These are phyloP conservation scores for Papilio polyxenes DNA, from an alignment of 1,140 invertebrate species.

Conservation along the genomic window DNA sequence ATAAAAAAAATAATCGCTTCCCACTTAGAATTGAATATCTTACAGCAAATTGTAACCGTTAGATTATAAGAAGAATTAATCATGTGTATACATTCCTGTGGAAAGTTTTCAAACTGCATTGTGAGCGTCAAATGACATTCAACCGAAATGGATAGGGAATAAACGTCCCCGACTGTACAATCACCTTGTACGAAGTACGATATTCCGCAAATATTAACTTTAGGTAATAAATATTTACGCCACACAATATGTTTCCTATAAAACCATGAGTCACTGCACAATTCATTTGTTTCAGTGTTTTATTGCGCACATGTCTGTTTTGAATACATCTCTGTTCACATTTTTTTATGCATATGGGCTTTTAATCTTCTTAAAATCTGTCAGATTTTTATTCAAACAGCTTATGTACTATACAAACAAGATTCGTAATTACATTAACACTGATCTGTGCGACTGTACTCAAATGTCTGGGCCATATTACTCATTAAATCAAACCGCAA, in stretches of 20 bases:
- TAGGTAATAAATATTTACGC: not conserved
- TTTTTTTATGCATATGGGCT: not conserved
- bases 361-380: not conserved
- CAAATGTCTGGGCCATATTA: not conserved
- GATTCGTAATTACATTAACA: not conserved
- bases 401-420: not conserved
- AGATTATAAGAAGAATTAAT: no score
- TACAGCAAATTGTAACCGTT: no score
- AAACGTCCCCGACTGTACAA: no score
- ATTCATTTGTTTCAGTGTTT: not conserved
- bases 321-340: not conserved
- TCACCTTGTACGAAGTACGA: no score
- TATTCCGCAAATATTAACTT: not conserved
- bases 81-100: no score
- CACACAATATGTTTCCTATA: not conserved
- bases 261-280: not conserved
- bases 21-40: no score
- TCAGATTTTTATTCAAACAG: not conserved
- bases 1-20: no score
- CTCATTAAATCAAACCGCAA: not conserved
- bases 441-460: not conserved
- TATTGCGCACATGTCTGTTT: not conserved
- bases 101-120: no score
- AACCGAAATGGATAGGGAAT: no score
- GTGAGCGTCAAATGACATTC: no score